phyloP scores from a whole-genome alignment of 2,888 invertebrate genomes.

The Oxystoma pomonae region DNA sequence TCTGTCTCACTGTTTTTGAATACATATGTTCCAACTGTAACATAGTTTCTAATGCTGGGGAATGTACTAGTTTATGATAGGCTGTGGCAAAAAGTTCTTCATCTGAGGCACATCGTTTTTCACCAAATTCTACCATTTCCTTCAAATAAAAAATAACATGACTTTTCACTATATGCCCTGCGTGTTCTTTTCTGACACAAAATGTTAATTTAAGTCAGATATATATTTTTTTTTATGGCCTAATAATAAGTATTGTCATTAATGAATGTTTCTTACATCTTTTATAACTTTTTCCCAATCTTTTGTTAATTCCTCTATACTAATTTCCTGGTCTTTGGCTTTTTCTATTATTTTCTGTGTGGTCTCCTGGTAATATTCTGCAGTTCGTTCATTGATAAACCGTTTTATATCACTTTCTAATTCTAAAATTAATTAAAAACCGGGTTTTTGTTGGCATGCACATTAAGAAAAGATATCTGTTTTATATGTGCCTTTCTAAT shows the following conservation, averaged over 20 bases:
- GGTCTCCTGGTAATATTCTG: slow-evolving; percentile 55
- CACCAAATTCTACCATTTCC: slow-evolving; percentile 80
- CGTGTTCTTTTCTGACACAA: too few relatives aligned
- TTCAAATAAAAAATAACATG: slow-evolving; percentile 37
- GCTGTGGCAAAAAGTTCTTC: slow-evolving; percentile 83
- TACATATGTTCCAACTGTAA: slow-evolving; percentile 84
- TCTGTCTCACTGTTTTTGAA: slow-evolving; percentile 72
- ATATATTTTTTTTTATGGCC: too few relatives aligned
- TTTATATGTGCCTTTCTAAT: too few relatives aligned
- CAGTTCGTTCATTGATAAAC: slow-evolving; percentile 25
- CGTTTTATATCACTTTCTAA: slow-evolving; percentile 22
- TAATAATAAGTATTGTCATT: neutral
- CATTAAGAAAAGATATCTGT: neutral
- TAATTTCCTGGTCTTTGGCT: slow-evolving; percentile 59
- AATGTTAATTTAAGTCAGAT: too few relatives aligned
- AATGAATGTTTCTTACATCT: slow-evolving; percentile 47
- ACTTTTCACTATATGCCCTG: too few relatives aligned
- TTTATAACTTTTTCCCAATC: slow-evolving; percentile 78
- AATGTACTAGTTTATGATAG: slow-evolving; percentile 67
- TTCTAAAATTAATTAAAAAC: slow-evolving; percentile 24
- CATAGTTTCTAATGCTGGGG: slow-evolving; percentile 76
- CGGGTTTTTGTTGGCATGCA: neutral
- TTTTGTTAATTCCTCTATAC: slow-evolving; percentile 71
- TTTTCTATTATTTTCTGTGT: slow-evolving; percentile 59
- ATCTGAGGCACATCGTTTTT: slow-evolving; percentile 75